Evolutionary conservation across 2,888 invertebrate species (phyloP), one percentile per base, ranked within the genome.

Genomic region (Conomelus anceps): DNA sequence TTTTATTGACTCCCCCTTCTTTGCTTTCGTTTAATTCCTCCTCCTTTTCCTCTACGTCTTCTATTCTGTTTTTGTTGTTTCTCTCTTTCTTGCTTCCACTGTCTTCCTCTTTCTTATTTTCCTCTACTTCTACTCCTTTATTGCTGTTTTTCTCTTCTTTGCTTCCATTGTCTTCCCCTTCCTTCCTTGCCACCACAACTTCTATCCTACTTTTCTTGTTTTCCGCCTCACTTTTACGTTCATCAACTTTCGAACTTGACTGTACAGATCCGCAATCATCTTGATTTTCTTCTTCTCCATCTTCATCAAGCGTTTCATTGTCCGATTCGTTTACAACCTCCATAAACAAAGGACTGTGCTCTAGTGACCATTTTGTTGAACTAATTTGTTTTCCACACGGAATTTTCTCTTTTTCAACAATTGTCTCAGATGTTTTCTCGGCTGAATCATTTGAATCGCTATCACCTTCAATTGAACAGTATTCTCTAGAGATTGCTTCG

Each of bases 221-320:
- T 89, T 87, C 85, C 22, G 86, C 6, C 23, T 63, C 22, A 87
- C 85, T 22, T 22, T 85, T 89, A 23, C 22, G 22, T 85, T 84
- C 87, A 63, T 90, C 90, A 85, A 85, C 84, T 20, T 88, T 89
- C 29, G 88, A 88, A 17, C 13, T 34, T 17, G 11, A 6, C 11
- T 6, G 34, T 6, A 34, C 34, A 3, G 34, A 17, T 17, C 17
- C 17, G 34, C 34, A 34, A 13, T 34, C 34, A 9, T 13, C 6
- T 34, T 17, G 3, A 34, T 34, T 34, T 1, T 17, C 13, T 34
- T 17, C 34, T 34, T 1, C 13, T 34, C 17, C 34, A 17, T 34
- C 34, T 34, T 34, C 34, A 9, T 34, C 34, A 34, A 13, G 34
- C 13, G 34, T 17, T 34, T 34, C 34, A 34, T 34, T 34, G 17